phyloP scores from a whole-genome alignment of 2,113 vertebrate species.

The Phocoena phocoena region DNA sequence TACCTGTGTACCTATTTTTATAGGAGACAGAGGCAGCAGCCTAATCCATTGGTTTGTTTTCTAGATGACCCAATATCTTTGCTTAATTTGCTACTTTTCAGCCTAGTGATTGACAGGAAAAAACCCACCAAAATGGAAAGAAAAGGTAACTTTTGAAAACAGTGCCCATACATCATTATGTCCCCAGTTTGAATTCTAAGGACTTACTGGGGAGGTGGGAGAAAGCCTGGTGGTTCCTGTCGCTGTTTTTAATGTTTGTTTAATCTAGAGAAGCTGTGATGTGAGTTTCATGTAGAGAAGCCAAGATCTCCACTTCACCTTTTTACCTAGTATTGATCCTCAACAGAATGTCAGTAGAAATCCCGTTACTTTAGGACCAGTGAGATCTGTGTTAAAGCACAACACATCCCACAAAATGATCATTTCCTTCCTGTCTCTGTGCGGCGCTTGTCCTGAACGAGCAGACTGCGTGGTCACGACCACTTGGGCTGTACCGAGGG shows the following conservation, averaged over 20 bases:
- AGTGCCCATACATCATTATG: slow-evolving; percentile 31
- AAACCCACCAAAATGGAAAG: slow-evolving; percentile 40
- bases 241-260: slow-evolving; percentile 54
- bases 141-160: slow-evolving; percentile 41
- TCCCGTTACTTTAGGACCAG: slow-evolving; percentile 78
- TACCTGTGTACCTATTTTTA: background rate
- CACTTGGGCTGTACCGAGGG: rapidly evolving
- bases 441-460: background rate
- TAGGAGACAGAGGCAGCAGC: slow-evolving; percentile 38
- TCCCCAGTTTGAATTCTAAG: slow-evolving; percentile 67
- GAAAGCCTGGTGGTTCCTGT: slow-evolving; percentile 63
- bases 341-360: slow-evolving; percentile 72
- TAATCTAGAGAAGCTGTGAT: slow-evolving; percentile 68
- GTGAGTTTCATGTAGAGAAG: slow-evolving; percentile 63
- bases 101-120: slow-evolving; percentile 63
- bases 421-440: slow-evolving; percentile 66
- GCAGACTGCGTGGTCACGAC: background rate
- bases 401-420: slow-evolving; percentile 49
- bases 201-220: slow-evolving; percentile 69
- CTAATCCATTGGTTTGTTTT: slow-evolving; percentile 67
- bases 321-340: slow-evolving; percentile 70
- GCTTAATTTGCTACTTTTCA: slow-evolving; percentile 65
- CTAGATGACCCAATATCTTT: slow-evolving; percentile 62
- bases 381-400: slow-evolving; percentile 80
- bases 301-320: slow-evolving; percentile 70